These are phyloP conservation scores for Takifugu flavidus DNA, from an alignment of 2,113 vertebrate species.

Conservation along the genomic window DNA sequence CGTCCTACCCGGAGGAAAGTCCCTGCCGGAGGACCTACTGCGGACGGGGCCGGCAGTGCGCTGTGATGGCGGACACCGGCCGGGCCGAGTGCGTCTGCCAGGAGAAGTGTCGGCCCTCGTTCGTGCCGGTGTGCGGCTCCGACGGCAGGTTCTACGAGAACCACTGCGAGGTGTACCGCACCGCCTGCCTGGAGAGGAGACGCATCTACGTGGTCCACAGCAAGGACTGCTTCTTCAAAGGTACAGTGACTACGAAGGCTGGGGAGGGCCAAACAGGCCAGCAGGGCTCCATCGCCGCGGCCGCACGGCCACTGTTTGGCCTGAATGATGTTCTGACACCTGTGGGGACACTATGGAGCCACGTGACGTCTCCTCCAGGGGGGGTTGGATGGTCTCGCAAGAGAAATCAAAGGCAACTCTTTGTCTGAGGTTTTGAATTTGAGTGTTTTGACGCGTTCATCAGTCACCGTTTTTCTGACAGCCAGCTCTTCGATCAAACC, in stretches of 20 bases:
- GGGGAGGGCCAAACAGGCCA: background rate
- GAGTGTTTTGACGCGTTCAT: conserved; percentile 4
- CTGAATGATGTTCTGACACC: conserved; percentile 19
- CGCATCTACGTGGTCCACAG: conserved; percentile 81
- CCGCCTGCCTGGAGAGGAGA: conserved; percentile 84
- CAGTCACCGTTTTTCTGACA: conserved; percentile 29
- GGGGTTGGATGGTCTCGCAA: conserved; percentile 18
- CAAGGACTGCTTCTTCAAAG: conserved; percentile 97
- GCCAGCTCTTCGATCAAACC: conserved; percentile 15
- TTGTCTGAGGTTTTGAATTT: background rate
- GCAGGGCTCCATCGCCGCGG: too few species aligned
- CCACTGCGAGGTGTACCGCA: conserved; percentile 89
- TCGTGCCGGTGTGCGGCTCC: conserved; percentile 89
- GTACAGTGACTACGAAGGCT: conserved; percentile 62
- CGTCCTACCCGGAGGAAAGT: conserved; percentile 44
- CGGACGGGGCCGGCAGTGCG: conserved; percentile 80
- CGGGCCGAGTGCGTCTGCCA: conserved; percentile 83
- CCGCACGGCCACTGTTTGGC: background rate
- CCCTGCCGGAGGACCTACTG: conserved; percentile 81
- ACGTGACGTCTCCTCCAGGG: background rate
- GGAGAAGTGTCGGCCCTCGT: conserved; percentile 81
- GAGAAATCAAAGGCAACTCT: conserved; percentile 22
- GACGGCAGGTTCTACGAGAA: conserved; percentile 92
- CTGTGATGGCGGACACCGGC: conserved; percentile 72
- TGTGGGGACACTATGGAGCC: background rate